Evolutionary conservation across 2,797 vertebrate species (phyloP), one percentile per base, ranked within the genome.

Genomic region (Smutsia temminckii): DNA sequence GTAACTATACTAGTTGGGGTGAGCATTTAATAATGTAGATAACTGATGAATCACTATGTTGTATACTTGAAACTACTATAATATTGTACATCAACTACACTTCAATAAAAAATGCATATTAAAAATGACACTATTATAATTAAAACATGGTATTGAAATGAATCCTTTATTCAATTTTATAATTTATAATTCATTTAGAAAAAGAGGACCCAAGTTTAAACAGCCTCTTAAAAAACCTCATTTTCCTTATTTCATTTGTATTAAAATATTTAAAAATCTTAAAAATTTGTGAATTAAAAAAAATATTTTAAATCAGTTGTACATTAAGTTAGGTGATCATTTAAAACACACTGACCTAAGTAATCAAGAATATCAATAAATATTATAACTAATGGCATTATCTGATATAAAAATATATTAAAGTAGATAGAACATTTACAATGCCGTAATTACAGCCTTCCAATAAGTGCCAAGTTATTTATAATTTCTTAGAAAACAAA

Each of bases 221-320:
- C 16, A 95, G 11, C 1, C 29, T 69, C 90, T 81, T 27, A 7
- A 57, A 75, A 92, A 89, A 32, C 51, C 7, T 81, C 4, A 72
- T 66, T 92, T 88, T 51, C 12, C n/a, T 84, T 93, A 64, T 74
- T 74, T 95, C 17, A 80, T 51, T 80, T 80, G 3, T 71, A 69
- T 88, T 91, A 75, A 93, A 95, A 59, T 71, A 88, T 29, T 93
- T 66, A 25, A 88, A 84, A 79, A 88, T 61, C 57, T 95, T 93
- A 74, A 94, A 92, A 85, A 59, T 80, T 59, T 59, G 18, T 88
- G 8, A 92, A 94, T 53, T 74, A 57, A 1, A 29, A 80, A 71
- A 57, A 49, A n/a, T 11, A 34, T 69, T 78, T 77, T 32, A 21
- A 95, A 84, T 29, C 11, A 66, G 3, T 59, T 89, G 34, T 57